Evolutionary conservation across 30 jellyfish, hydroid and myxozoan genomes (phyloP).

Genomic region (Hydractinia echinata): DNA sequence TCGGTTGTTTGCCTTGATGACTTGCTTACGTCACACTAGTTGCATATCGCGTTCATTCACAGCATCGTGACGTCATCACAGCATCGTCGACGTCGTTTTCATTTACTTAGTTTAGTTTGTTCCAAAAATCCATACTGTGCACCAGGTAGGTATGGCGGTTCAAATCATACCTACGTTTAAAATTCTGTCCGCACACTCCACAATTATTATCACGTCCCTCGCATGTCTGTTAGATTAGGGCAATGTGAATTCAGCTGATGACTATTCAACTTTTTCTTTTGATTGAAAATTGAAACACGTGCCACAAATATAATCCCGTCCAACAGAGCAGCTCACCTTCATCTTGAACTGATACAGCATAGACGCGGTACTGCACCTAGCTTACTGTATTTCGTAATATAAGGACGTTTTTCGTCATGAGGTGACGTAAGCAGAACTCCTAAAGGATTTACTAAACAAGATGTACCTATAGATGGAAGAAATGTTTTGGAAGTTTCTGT

Average conservation of each 20-base stretch:
- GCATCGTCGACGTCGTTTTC: neutral
- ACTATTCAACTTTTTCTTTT: neutral
- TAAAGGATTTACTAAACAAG: too few species aligned
- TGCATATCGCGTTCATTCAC: neutral
- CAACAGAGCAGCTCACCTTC: too few species aligned
- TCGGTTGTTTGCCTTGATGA: neutral
- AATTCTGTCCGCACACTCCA: constrained; percentile 8
- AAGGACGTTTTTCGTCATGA: too few species aligned
- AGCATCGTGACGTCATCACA: neutral
- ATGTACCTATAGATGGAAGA: too few species aligned
- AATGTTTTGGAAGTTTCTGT: too few species aligned
- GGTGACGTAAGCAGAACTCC: too few species aligned
- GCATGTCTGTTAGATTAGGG: neutral
- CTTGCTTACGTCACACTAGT: neutral
- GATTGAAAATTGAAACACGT: neutral
- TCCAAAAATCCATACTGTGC: constrained; percentile 14
- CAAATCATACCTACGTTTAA: constrained; percentile 19
- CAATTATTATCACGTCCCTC: constrained; percentile 11
- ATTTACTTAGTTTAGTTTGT: constrained; percentile 9
- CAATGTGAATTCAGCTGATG: neutral
- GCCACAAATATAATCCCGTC: neutral
- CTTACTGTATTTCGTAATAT: too few species aligned
- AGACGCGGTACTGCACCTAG: too few species aligned
- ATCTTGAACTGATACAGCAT: too few species aligned
- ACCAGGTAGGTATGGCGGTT: constrained; percentile 22